Percentiles rank a stretch among this genome's conserved stretches.
phyloP scores from a whole-genome alignment of 2,797 vertebrate genomes.

The Channallabes apus region DNA sequence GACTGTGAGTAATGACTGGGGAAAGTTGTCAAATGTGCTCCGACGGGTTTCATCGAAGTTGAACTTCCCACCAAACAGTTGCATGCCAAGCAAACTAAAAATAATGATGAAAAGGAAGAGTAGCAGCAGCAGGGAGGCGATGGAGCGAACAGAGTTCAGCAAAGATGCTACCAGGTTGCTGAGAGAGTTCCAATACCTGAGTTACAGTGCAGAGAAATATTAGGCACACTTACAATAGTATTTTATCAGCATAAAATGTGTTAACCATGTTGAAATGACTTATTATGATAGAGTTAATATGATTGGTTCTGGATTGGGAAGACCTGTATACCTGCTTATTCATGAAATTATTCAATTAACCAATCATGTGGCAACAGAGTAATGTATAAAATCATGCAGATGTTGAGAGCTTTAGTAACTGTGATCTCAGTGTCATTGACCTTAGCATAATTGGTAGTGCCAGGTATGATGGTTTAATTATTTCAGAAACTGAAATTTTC shows the following conservation, averaged over 20 bases:
- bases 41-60: constrained; percentile 96
- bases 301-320: neutral
- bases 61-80: constrained; percentile 98
- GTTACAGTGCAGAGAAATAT: constrained; percentile 19
- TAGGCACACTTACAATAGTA: neutral
- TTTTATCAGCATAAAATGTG: neutral
- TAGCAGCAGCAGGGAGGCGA: constrained; percentile 93
- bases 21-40: constrained; percentile 98
- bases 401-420: neutral
- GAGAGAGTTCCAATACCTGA: constrained; percentile 97
- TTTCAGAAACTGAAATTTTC: no score
- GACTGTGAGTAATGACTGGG: constrained; percentile 98
- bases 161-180: constrained; percentile 98
- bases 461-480: neutral
- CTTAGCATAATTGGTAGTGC: neutral
- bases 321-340: neutral
- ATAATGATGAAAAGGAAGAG: constrained; percentile 99
- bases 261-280: neutral
- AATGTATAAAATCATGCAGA: neutral
- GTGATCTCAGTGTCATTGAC: neutral
- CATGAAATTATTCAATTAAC: neutral
- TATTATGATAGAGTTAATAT: neutral
- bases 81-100: constrained; percentile 98
- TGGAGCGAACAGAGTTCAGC: constrained; percentile 96
- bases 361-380: neutral